Conservation (phyloP, 2,113 vertebrate genomes). For the Pantherophis guttatus region DNA sequence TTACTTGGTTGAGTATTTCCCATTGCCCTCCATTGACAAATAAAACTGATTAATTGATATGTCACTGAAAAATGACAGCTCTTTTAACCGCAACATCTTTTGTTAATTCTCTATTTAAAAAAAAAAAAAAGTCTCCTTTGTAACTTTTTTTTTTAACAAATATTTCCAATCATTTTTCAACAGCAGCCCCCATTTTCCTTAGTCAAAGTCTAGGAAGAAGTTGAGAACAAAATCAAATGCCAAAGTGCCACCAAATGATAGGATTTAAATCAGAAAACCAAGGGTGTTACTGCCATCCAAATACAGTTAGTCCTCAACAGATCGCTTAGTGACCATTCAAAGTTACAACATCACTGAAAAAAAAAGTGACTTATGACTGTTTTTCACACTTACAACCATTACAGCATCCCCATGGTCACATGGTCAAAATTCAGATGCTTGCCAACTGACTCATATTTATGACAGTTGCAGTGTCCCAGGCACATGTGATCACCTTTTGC, state of each 20-base stretch:
- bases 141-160: not conserved
- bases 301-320: not conserved
- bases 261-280: not conserved
- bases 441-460: not conserved
- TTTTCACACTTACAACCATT: not conserved
- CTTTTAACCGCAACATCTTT: not conserved
- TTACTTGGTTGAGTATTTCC: not conserved
- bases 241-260: not conserved
- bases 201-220: not conserved
- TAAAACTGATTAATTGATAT: not conserved
- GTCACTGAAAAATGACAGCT: not conserved
- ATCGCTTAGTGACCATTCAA: not conserved
- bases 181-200: not conserved
- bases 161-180: not conserved
- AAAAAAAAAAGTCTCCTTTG: not conserved
- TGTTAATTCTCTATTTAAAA: not conserved
- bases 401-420: not conserved
- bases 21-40: not conserved
- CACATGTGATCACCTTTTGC: not conserved
- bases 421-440: not conserved
- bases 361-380: not conserved
- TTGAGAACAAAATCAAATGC: not conserved
- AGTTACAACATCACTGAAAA: not conserved
- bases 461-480: not conserved
- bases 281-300: not conserved